Percentiles rank a stretch among this genome's conserved stretches.
Conservation (phyloP, 1,140 invertebrate genomes). For the Ephestia elutella region DNA sequence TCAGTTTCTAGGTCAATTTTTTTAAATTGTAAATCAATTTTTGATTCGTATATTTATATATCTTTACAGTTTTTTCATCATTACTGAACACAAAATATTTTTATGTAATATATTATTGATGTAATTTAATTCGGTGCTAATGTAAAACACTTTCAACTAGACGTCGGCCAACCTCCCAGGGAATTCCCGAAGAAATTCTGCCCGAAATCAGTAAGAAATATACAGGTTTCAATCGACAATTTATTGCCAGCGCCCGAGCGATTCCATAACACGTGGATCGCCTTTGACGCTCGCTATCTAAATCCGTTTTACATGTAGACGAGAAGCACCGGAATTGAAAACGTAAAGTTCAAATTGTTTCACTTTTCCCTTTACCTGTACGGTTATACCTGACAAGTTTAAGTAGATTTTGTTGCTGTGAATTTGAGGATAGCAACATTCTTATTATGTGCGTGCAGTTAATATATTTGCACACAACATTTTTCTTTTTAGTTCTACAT, state of each 20-base stretch:
- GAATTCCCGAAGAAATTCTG: background rate
- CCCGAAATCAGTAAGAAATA: background rate
- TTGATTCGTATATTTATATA: no score
- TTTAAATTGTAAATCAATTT: no score
- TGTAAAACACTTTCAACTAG: background rate
- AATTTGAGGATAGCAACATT: no score
- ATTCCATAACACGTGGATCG: background rate
- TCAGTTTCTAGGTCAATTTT: no score
- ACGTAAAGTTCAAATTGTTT: slow-evolving; percentile 2
- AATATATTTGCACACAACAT: no score
- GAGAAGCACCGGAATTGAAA: background rate
- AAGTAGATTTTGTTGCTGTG: no score
- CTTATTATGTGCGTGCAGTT: no score
- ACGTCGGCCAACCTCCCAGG: background rate
- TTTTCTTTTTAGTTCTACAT: no score
- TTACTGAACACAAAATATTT: no score
- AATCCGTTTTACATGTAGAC: background rate
- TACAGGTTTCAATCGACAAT: background rate
- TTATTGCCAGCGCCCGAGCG: background rate
- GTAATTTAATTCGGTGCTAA: background rate
- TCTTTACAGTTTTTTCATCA: no score
- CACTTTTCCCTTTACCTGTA: background rate
- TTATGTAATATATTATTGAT: no score
- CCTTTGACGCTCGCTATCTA: slow-evolving; percentile 3
- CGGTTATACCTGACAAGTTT: background rate